Evolutionary conservation across 2,113 vertebrate species (phyloP).

Genomic region (Lepisosteus osseus): DNA sequence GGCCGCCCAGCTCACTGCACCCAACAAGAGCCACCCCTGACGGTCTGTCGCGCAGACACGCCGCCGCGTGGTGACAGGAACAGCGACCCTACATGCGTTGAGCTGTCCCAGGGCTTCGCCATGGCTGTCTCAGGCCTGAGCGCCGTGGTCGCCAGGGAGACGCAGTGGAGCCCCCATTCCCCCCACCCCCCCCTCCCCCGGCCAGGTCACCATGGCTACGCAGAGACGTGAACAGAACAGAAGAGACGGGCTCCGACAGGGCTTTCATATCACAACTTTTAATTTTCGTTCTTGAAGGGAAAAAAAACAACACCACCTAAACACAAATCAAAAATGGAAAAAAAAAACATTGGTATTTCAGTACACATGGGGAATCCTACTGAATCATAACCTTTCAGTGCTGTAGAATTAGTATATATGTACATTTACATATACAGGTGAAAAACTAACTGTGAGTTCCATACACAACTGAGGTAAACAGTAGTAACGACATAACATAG

Average conservation of each 20-base stretch:
- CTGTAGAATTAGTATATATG: constrained; percentile 12
- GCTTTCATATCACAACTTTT: constrained; percentile 18
- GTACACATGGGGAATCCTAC: constrained; percentile 13
- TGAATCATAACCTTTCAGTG: neutral
- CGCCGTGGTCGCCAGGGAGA: neutral
- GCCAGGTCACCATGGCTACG: neutral
- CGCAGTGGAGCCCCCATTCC: neutral
- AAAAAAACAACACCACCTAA: neutral
- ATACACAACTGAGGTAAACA: constrained; percentile 29
- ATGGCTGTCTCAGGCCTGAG: neutral
- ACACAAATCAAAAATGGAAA: constrained; percentile 10
- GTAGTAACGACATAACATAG: constrained; percentile 23
- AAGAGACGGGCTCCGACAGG: neutral
- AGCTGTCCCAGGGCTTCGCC: no score
- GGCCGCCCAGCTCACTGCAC: constrained; percentile 8
- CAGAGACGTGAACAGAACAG: neutral
- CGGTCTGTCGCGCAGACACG: constrained; percentile 31
- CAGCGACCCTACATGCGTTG: no score
- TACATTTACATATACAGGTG: constrained; percentile 36
- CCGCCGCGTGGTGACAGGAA: no score
- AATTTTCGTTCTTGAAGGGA: constrained; percentile 19
- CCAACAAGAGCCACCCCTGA: constrained; percentile 40
- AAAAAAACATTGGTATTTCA: constrained; percentile 21
- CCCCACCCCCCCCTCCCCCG: neutral
- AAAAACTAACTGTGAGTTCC: constrained; percentile 31